These are phyloP conservation scores for Melopsittacus undulatus DNA, from an alignment of 2,797 vertebrate species.

Conservation along the genomic window DNA sequence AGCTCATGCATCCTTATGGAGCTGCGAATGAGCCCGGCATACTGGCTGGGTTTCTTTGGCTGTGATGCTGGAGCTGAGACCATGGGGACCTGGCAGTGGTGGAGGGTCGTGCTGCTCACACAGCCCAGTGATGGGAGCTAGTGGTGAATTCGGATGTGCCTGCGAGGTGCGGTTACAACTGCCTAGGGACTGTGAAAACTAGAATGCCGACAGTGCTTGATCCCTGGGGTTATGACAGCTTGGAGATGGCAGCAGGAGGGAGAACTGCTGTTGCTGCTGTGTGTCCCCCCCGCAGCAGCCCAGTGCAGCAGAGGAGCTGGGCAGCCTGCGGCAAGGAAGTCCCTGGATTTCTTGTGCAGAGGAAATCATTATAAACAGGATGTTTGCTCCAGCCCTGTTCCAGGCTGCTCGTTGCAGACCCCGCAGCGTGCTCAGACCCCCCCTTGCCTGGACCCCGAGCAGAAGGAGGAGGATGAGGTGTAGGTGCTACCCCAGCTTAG, in stretches of 20 bases:
- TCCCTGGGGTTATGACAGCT: background rate
- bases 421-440: background rate
- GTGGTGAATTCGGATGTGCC: accelerated
- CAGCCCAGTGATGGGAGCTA: background rate
- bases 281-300: background rate
- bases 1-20: background rate
- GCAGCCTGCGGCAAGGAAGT: too few species aligned
- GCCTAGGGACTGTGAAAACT: background rate
- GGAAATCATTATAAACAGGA: conserved; percentile 7
- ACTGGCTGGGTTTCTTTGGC: background rate
- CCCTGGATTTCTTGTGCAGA: background rate
- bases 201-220: accelerated
- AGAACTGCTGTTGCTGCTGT: background rate
- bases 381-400: background rate
- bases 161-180: accelerated
- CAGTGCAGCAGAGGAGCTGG: too few species aligned
- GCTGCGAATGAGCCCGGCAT: background rate
- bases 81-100: background rate
- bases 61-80: background rate
- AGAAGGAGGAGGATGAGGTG: background rate
- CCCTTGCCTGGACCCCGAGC: accelerated
- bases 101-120: background rate
- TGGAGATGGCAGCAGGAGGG: background rate
- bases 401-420: background rate
- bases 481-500: background rate